Conservation (phyloP, 2,888 invertebrate genomes). For the Drosophila nr. perissopoda region DNA sequence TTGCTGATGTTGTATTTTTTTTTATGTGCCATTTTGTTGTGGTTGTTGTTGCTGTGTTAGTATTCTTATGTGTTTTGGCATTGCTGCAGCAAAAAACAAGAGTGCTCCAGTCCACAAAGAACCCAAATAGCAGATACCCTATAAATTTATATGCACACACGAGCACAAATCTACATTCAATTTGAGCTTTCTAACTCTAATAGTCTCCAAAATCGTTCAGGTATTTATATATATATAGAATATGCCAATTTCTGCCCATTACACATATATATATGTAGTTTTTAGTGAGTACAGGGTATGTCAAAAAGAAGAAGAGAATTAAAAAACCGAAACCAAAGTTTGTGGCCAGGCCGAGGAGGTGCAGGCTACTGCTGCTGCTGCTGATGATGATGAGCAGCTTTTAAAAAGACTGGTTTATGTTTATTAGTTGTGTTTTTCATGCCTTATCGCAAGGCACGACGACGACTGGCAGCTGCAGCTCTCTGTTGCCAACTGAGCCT, state of each 20-base stretch:
- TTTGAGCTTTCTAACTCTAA: background rate
- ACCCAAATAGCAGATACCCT: conserved; percentile 11
- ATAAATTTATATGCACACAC: background rate
- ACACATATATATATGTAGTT: background rate
- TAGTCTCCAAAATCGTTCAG: background rate
- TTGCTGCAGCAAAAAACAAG: conserved; percentile 44
- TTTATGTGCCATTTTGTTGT: conserved; percentile 65
- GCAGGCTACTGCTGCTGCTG: conserved; percentile 28
- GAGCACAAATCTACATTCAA: background rate
- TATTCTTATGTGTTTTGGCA: conserved; percentile 75
- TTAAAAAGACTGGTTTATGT: conserved; percentile 80
- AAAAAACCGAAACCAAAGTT: background rate
- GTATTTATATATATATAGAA: background rate
- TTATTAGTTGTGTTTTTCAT: conserved; percentile 80
- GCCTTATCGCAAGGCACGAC: conserved; percentile 64
- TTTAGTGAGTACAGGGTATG: background rate
- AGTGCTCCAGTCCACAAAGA: background rate
- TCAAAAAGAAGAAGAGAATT: background rate
- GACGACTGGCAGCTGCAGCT: conserved; percentile 19
- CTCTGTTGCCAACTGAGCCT: conserved; percentile 41
- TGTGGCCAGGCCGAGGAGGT: conserved; percentile 19
- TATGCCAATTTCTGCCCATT: background rate
- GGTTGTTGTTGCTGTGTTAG: conserved; percentile 46
- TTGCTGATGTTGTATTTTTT: conserved; percentile 23
- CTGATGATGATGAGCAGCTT: conserved; percentile 78